Evolutionary conservation across 2,113 vertebrate species (phyloP).

Genomic region (Plectropomus leopardus): DNA sequence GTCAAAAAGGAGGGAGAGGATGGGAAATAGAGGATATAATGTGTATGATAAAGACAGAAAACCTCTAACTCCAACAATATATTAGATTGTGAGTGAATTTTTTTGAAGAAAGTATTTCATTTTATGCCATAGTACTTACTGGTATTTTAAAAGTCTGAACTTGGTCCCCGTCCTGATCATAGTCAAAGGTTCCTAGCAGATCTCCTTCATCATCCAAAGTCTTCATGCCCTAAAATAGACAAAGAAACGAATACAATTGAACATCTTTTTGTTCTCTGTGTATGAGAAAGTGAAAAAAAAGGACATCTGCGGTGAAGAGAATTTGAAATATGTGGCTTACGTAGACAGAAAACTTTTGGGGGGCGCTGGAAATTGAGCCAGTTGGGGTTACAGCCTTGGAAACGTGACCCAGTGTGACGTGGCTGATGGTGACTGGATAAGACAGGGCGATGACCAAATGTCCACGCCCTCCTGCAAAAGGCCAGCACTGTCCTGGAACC

Average conservation of each 20-base stretch:
- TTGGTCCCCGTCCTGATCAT: background rate
- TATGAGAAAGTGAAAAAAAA: background rate
- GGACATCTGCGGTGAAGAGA: background rate
- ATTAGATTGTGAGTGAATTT: too few species aligned
- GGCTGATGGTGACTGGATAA: background rate
- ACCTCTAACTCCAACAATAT: too few species aligned
- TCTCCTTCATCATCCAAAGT: background rate
- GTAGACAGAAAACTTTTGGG: background rate
- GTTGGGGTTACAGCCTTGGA: background rate
- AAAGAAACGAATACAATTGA: background rate
- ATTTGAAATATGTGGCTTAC: background rate
- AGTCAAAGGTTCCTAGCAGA: background rate
- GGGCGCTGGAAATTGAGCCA: background rate
- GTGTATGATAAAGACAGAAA: too few species aligned
- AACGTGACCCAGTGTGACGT: conserved; percentile 1
- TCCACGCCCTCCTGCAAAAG: background rate
- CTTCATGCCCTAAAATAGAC: background rate
- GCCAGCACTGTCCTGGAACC: background rate
- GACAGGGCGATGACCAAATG: background rate
- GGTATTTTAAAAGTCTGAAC: background rate
- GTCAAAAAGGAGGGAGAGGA: too few species aligned
- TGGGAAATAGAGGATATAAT: too few species aligned
- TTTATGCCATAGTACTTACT: too few species aligned
- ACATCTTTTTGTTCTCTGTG: background rate
- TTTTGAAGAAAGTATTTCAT: too few species aligned